Base-by-base conservation (phyloP, 2,797 vertebrate genomes). In the Meriones psammophilus region DNA sequence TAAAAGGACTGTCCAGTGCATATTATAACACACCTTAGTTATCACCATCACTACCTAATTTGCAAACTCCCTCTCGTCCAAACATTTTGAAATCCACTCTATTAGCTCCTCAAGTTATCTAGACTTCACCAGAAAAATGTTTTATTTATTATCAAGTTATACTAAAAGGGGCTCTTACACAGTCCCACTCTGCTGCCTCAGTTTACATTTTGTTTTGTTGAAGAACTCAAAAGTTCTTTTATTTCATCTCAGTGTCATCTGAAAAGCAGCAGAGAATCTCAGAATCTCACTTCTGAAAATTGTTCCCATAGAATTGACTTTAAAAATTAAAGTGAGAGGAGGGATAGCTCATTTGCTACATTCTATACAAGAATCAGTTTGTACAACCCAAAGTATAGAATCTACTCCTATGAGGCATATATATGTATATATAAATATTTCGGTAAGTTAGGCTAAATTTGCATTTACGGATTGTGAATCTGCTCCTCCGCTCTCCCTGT, bases 401-500 rank as follows among this genome's bases (percentile, higher is more conserved):
- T 95, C 92, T 69, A 91, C 91, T 88, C 85, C 30, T 76, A 92
- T 60, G 42, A 91, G 94, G 64, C 24, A 89, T 36, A 94, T 3
- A 33, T 24, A 97, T 50, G 50, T 50, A 50, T 50, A 50, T 50
- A 66, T 69, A 89, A 96, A 73, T 46, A 78, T 92, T 86, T 62
- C 26, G 79, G 26, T 84, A 96, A 89, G 9, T 95, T 69, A 95
- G 79, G 91, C 96, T 97, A 96, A 86, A 77, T 95, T 24, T 95
- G 92, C 97, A 97, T 96, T 97, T 95, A 97, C 50, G 1, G 97
- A 89, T 93, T 94, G 94, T 30, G 89, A 94, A 94, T 97, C 91
- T 97, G 96, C 92, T 97, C 96, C 96, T 97, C 97, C n/a, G 64
- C 94, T 97, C 90, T 87, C 96, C 96, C 97, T 89, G 93, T 4